Evolutionary conservation across 2,797 vertebrate species (phyloP).

Genomic region (Monodelphis domestica): DNA sequence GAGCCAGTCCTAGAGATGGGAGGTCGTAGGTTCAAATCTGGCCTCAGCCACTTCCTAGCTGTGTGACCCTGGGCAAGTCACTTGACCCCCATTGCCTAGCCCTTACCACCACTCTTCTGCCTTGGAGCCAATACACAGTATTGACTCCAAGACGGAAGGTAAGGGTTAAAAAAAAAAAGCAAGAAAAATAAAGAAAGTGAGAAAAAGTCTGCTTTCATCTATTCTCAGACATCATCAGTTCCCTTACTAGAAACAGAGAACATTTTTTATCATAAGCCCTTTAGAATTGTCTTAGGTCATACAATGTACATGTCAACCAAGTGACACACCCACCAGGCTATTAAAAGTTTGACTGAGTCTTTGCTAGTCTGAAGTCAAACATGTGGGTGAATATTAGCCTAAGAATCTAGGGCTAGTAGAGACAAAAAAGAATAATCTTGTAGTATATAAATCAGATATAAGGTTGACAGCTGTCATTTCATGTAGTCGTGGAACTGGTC

Average conservation of each 20-base stretch:
- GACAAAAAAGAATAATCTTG: neutral
- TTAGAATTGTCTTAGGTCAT: neutral
- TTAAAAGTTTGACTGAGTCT: neutral
- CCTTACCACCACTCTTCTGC: too few species aligned
- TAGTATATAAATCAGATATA: neutral
- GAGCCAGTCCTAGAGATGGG: too few species aligned
- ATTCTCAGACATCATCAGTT: neutral
- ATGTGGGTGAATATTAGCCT: neutral
- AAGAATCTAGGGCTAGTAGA: neutral
- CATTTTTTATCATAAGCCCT: neutral
- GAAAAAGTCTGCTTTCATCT: neutral
- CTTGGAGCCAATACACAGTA: too few species aligned
- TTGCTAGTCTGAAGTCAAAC: neutral
- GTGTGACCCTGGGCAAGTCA: too few species aligned
- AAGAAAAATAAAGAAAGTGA: neutral
- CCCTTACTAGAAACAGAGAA: neutral
- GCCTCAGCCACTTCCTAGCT: too few species aligned
- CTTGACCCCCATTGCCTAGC: too few species aligned
- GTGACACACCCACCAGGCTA: neutral
- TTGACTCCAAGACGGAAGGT: too few species aligned
- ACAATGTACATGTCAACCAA: neutral
- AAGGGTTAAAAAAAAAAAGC: too few species aligned
- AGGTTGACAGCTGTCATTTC: neutral
- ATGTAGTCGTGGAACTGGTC: neutral
- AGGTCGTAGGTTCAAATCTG: too few species aligned